Evolutionary conservation across 2,888 invertebrate genomes (phyloP).

Genomic region (Ectemnius lituratus): DNA sequence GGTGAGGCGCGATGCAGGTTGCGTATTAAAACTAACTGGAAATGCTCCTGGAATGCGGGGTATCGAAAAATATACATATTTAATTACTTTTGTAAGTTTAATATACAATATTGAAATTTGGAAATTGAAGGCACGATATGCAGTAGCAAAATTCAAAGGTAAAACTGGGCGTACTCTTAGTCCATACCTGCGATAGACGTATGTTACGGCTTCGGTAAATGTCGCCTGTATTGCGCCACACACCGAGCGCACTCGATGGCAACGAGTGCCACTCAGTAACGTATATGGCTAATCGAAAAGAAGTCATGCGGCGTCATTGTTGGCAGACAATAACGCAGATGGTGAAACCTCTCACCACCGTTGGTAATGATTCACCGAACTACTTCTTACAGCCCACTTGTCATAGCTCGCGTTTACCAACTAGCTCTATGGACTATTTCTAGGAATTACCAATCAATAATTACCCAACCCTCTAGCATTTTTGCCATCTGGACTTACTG

Average conservation of each 20-base stretch:
- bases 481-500: not conserved
- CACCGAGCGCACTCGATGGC: conserved; percentile 29
- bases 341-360: conserved; percentile 42
- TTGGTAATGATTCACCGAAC: conserved; percentile 28
- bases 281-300: conserved; percentile 70
- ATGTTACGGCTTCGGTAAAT: conserved; percentile 2
- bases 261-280: conserved; percentile 62
- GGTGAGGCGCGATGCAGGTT: too few species aligned
- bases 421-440: not conserved
- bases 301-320: conserved; percentile 67
- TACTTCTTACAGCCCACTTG: not conserved
- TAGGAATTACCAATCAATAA: not conserved
- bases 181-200: not conserved
- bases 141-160: too few species aligned
- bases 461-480: not conserved
- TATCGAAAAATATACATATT: too few species aligned
- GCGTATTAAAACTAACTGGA: too few species aligned
- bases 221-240: not conserved
- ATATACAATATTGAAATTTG: too few species aligned
- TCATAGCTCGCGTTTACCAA: too few species aligned
- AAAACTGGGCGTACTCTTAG: too few species aligned
- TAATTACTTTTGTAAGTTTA: too few species aligned
- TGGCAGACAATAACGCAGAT: conserved; percentile 55
- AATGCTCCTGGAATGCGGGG: too few species aligned
- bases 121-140: too few species aligned